These are phyloP conservation scores for Spatulosminthurus flaviceps DNA, from an alignment of 2,888 invertebrate genomes.

Conservation along the genomic window DNA sequence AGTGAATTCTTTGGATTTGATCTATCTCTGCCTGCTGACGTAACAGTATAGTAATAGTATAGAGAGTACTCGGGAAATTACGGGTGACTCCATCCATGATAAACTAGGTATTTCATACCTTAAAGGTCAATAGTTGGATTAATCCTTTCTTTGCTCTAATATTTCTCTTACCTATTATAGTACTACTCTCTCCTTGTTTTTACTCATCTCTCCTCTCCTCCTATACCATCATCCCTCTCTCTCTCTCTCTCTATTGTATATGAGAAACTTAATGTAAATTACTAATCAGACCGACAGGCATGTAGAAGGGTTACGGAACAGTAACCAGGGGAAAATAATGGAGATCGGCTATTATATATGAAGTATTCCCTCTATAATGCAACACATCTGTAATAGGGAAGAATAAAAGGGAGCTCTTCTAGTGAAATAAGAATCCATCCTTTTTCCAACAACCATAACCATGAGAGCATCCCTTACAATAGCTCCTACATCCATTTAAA, in stretches of 20 bases:
- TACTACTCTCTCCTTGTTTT: not conserved
- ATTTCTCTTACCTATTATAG: not conserved
- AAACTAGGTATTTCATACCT: slow-evolving; percentile 7
- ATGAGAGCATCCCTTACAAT: not conserved
- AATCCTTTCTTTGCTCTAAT: not conserved
- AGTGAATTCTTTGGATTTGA: not conserved
- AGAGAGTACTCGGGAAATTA: not conserved
- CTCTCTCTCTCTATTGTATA: too few relatives aligned
- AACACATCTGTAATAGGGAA: too few relatives aligned
- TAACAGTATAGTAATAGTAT: not conserved
- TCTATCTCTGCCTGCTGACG: not conserved
- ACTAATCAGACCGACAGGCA: slow-evolving; percentile 12
- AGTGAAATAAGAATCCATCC: not conserved
- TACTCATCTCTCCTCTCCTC: too few relatives aligned
- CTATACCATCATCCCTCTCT: too few relatives aligned
- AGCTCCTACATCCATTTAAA: slow-evolving; percentile 4
- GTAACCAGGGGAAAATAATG: not conserved
- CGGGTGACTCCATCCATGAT: not conserved
- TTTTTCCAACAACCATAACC: not conserved
- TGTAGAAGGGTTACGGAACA: slow-evolving; percentile 7
- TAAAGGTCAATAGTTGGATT: slow-evolving; percentile 8
- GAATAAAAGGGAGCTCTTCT: too few relatives aligned
- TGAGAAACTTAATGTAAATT: not conserved
- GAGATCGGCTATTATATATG: too few relatives aligned
- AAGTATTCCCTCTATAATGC: too few relatives aligned